Base-by-base conservation (phyloP, 2,797 vertebrate species). In the Anabas testudineus region DNA sequence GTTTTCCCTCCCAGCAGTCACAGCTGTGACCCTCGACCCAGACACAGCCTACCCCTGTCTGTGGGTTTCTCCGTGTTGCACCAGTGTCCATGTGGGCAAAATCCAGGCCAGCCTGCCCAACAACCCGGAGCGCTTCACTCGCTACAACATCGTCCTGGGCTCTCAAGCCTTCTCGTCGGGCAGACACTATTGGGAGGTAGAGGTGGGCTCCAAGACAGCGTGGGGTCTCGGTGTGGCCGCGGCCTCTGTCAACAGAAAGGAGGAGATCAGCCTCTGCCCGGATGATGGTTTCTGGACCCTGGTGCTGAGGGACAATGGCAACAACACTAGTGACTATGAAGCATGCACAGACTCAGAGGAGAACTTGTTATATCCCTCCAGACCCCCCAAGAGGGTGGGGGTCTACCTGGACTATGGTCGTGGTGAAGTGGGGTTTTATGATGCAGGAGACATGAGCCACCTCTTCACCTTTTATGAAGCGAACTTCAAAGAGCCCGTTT, bases 181-280 rank as follows among this genome's bases (percentile, higher is more conserved):
- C 47, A 74, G 91, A 56, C 93, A 94, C 87, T 94, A 94, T 87
- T 94, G 93, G 93, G 93, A 93, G 87, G 93, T 94, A 67, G 90
- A 92, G n/a, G 92, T 95, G 63, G 91, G 84, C 52, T 73, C 71
- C 36, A 92, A 93, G 59, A 93, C 87, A 0, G 92, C 93, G 0
- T 95, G 95, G 94, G 91, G 90, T 2, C 88, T 95, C 7, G 94
- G 95, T 0, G 92, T 95, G 68, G 95, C 91, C 28, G 43, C 22
- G 0, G 90, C 91, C 37, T 94, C 90, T 0, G 92, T 94, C 67
- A 92, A 91, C 78, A 82, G 93, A 53, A 94, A 93, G 60, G 92
- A 88, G 3, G 89, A 91, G 26, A 88, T 88, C 73, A 92, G 81
- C 71, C 88, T 94, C 43, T 91, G 90, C 10, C 89, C 94, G 0